Conservation (phyloP, 2,888 invertebrate genomes). For the Amblyteles armatorius region DNA sequence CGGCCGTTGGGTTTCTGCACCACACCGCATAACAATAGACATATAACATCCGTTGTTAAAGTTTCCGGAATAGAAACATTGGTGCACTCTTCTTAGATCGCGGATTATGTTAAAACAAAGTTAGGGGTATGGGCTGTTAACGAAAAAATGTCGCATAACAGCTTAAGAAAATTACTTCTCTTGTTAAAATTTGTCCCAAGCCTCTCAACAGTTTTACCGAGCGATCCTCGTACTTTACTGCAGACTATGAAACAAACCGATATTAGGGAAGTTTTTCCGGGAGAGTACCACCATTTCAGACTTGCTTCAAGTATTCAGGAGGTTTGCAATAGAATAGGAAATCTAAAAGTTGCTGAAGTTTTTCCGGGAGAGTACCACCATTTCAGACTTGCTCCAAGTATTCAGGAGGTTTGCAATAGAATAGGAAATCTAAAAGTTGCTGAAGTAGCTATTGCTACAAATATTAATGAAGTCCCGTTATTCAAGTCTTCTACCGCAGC, state of each 20-base stretch:
- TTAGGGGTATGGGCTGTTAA: constrained; percentile 54
- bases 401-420: constrained; percentile 48
- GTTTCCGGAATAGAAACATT: constrained; percentile 52
- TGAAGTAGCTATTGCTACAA: constrained; percentile 47
- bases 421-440: constrained; percentile 48
- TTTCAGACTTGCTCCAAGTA: constrained; percentile 52
- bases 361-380: background rate
- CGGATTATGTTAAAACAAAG: constrained; percentile 44
- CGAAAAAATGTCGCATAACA: constrained; percentile 60
- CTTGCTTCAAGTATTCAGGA: constrained; percentile 49
- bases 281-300: constrained; percentile 54
- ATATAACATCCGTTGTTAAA: constrained; percentile 59
- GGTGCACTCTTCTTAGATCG: constrained; percentile 52
- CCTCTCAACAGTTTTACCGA: constrained; percentile 58
- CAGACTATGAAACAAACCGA: constrained; percentile 53
- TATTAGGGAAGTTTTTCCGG: constrained; percentile 59
- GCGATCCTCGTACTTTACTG: constrained; percentile 59
- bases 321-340: constrained; percentile 50
- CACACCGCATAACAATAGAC: constrained; percentile 47
- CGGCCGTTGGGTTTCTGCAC: too few relatives aligned
- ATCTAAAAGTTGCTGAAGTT: constrained; percentile 41
- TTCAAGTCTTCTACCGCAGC: constrained; percentile 54
- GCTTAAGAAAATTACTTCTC: constrained; percentile 55
- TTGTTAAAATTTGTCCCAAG: constrained; percentile 49
- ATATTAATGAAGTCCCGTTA: constrained; percentile 51